Base-by-base conservation (phyloP, 1,140 invertebrate species). In the Condylostylus longicornis region DNA sequence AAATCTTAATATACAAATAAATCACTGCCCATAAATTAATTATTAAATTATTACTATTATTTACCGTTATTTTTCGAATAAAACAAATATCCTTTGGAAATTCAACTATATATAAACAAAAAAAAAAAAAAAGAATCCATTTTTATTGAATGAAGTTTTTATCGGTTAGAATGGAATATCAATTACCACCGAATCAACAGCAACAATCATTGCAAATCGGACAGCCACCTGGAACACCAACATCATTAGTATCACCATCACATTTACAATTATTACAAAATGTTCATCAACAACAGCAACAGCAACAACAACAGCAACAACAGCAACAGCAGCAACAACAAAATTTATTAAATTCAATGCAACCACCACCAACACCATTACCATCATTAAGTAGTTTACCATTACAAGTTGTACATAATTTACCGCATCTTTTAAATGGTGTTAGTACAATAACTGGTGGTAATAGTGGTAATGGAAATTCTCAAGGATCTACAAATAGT, bases 121-220 rank as follows among this genome's bases (percentile, higher is more conserved):
- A 27, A 4, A 3, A 20, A n/a, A 3, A 27, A 4, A 36, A 36
- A n/a, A 29, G n/a, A 20, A 18, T 18, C 7, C 32, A 23, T 35
- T 14, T 9, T 30, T 12, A n/a, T 18, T 32, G 29, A 33, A 22
- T 36, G 27, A 38, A 38, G 17, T 30, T 14, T 18, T n/a, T 14
- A 35, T 48, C 41, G 42, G 56, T 54, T 49, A 61, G 53, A 50
- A 67, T 66, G 64, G 64, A 67, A 51, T 66, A 66, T 52, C 62
- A 66, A 57, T 49, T 52, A 35, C 57, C 51, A n/a, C 39, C 37
- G 35, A 55, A 52, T 8, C 44, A 38, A 21, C 44, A 44, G 14
- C 54, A 44, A 21, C 50, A 51, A 9, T 48, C 53, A 17, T 51
- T 50, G 2, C 50, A 53, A 3, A 12, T 18, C 4, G 14, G 28